A percentile compares a stretch with the other conserved stretches of the same genome.
phyloP scores from a whole-genome alignment of 2,113 vertebrate species.

The Larimichthys crocea region DNA sequence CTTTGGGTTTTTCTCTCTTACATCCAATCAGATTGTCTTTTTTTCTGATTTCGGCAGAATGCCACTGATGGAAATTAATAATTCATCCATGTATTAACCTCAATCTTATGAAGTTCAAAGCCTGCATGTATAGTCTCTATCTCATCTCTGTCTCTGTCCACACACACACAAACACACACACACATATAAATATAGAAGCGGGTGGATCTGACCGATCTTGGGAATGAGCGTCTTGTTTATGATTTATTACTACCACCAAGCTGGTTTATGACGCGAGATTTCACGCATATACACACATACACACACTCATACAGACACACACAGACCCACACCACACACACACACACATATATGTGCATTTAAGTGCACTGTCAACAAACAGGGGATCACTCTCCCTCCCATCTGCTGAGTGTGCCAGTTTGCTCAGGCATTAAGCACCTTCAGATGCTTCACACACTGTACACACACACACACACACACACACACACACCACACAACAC shows the following conservation, averaged over 20 bases:
- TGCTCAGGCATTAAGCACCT: slow-evolving; percentile 82
- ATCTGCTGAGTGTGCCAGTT: slow-evolving; percentile 82
- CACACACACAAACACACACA: slow-evolving; percentile 7
- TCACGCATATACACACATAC: slow-evolving; percentile 12
- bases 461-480: slow-evolving; percentile 44
- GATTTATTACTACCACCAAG: slow-evolving; percentile 85
- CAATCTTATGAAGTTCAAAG: slow-evolving; percentile 69
- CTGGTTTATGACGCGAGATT: slow-evolving; percentile 79
- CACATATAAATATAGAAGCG: slow-evolving; percentile 22
- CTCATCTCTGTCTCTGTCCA: not conserved
- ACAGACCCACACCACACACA: slow-evolving; percentile 4
- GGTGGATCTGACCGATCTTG: slow-evolving; percentile 45
- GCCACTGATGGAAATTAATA: slow-evolving; percentile 69
- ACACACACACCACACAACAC: not conserved
- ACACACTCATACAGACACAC: slow-evolving; percentile 28
- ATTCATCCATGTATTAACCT: slow-evolving; percentile 83
- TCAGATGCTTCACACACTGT: slow-evolving; percentile 62
- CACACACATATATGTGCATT: slow-evolving; percentile 62
- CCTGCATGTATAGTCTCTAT: not conserved
- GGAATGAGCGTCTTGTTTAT: slow-evolving; percentile 81
- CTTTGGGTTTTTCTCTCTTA: slow-evolving; percentile 2
- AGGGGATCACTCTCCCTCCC: slow-evolving; percentile 84
- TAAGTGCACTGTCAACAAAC: slow-evolving; percentile 90
- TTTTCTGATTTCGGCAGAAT: slow-evolving; percentile 43
- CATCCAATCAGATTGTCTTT: slow-evolving; percentile 32